These are phyloP conservation scores for Monoplex corrugatus DNA, from an alignment of 2,888 invertebrate genomes.

Conservation along the genomic window DNA sequence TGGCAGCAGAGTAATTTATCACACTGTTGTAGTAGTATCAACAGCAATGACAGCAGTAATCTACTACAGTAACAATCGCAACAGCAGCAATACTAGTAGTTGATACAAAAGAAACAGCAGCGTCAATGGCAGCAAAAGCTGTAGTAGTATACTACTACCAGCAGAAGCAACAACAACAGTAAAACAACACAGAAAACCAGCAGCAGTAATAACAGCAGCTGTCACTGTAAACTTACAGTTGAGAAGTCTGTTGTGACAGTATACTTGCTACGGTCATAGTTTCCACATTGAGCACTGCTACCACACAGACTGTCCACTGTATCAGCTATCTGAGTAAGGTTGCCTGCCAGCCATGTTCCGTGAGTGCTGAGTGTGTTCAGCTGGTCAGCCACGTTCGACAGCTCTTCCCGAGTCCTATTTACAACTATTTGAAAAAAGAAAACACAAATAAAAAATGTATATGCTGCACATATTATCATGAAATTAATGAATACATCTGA, in stretches of 20 bases:
- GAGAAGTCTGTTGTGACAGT: constrained; percentile 45
- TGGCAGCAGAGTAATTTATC: too few relatives aligned
- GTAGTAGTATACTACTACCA: not conserved
- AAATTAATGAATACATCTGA: not conserved
- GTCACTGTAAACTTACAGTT: constrained; percentile 35
- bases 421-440: constrained; percentile 40
- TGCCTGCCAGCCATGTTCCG: constrained; percentile 30
- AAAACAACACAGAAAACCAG: not conserved
- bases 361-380: constrained; percentile 29
- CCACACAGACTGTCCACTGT: not conserved
- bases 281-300: not conserved
- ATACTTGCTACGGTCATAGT: constrained; percentile 44
- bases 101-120: not conserved
- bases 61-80: too few relatives aligned
- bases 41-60: too few relatives aligned
- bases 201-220: not conserved
- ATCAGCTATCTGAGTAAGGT: constrained; percentile 49
- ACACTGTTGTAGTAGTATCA: too few relatives aligned
- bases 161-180: not conserved
- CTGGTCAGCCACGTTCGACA: constrained; percentile 26
- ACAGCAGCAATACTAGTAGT: too few relatives aligned
- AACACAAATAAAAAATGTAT: too few relatives aligned
- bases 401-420: constrained; percentile 41
- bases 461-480: too few relatives aligned
- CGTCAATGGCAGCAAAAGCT: not conserved